Evolutionary conservation across 1,140 invertebrate species (phyloP).

Genomic region (Choristoneura fumiferana): DNA sequence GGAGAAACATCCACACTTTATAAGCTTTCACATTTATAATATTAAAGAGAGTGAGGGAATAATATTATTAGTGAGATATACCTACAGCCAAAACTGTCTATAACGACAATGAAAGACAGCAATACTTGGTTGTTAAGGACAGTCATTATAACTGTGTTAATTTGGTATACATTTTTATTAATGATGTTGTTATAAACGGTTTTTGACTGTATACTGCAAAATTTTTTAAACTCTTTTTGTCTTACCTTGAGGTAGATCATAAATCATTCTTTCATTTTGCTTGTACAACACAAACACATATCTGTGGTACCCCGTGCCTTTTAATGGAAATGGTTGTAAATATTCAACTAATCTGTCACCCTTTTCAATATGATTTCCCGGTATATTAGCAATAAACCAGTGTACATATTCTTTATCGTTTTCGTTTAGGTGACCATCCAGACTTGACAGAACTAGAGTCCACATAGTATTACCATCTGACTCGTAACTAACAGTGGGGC

Average conservation of each 20-base stretch:
- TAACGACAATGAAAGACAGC: no score
- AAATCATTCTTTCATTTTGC: constrained; percentile 87
- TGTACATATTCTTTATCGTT: constrained; percentile 92
- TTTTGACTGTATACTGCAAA: no score
- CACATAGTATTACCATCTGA: constrained; percentile 83
- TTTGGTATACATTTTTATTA: no score
- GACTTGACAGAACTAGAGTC: constrained; percentile 91
- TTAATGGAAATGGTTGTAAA: constrained; percentile 93
- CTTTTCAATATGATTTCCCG: constrained; percentile 85
- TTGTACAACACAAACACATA: constrained; percentile 96
- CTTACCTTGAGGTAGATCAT: constrained; percentile 76
- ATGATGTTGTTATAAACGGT: no score
- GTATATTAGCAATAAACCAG: constrained; percentile 96
- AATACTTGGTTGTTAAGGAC: no score
- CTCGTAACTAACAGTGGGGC: constrained; percentile 83
- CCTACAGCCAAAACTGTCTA: no score
- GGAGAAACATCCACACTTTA: no score
- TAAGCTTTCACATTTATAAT: no score
- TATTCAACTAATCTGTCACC: constrained; percentile 93
- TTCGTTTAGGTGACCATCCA: constrained; percentile 92
- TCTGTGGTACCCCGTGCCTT: constrained; percentile 95
- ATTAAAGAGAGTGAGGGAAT: no score
- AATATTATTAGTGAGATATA: no score
- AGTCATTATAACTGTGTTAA: no score
- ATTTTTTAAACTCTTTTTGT: neutral